A percentile compares a stretch with the other conserved stretches of the same genome.
These are phyloP conservation scores for Falco biarmicus DNA, from an alignment of 2,797 vertebrate species.

Conservation along the genomic window DNA sequence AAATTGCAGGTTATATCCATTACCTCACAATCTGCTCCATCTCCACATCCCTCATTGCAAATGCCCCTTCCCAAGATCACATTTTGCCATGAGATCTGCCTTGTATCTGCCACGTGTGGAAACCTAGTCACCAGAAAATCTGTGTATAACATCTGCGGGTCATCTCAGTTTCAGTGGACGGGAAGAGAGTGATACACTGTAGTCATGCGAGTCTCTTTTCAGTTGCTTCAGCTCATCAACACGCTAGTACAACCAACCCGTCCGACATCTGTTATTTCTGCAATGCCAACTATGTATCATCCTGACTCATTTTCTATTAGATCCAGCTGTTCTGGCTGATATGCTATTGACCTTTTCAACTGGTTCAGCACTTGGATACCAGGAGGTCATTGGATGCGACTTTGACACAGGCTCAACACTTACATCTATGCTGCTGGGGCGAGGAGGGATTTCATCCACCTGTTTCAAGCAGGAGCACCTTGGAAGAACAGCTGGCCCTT, in stretches of 20 bases:
- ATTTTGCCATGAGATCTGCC: neutral
- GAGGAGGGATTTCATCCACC: constrained; percentile 5
- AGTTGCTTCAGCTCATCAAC: constrained; percentile 41
- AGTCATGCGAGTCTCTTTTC: neutral
- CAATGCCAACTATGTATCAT: constrained; percentile 24
- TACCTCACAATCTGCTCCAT: neutral
- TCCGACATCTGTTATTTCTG: constrained; percentile 25
- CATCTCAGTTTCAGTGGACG: constrained; percentile 10
- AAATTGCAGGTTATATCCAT: neutral
- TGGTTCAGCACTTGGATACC: constrained; percentile 24
- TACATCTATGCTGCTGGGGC: neutral
- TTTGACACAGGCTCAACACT: neutral
- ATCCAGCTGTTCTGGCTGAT: constrained; percentile 64
- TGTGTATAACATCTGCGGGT: neutral
- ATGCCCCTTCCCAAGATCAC: neutral
- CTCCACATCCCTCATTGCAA: neutral
- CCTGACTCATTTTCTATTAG: constrained; percentile 6
- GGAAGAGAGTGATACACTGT: neutral
- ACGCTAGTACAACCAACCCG: neutral
- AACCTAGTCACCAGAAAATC: neutral
- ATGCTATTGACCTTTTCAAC: constrained; percentile 25
- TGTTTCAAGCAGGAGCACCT: neutral
- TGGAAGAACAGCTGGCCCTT: neutral
- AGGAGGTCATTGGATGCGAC: neutral
- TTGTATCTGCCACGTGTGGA: neutral